A percentile compares a stretch with the other conserved stretches of the same genome.
These are phyloP conservation scores for Ibidorhyncha struthersii DNA, from an alignment of 2,113 vertebrate genomes.

Conservation along the genomic window DNA sequence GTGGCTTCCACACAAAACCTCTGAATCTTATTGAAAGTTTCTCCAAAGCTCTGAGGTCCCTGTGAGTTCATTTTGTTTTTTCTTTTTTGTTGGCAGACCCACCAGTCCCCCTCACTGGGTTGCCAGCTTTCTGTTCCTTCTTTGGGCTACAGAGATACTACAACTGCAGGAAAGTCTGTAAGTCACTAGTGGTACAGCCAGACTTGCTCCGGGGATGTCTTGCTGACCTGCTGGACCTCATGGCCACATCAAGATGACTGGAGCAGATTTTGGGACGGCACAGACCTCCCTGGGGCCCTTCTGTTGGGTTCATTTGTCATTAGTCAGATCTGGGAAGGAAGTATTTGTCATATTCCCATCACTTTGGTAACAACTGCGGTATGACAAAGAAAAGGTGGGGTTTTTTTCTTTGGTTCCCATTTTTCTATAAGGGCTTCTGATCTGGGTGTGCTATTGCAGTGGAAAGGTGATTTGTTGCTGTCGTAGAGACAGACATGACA, in stretches of 20 bases:
- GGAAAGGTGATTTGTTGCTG: background rate
- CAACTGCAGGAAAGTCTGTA: background rate
- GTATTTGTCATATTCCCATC: background rate
- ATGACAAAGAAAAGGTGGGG: background rate
- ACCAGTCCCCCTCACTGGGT: too few species aligned
- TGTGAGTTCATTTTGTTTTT: background rate
- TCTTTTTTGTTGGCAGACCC: background rate
- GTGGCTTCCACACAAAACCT: background rate
- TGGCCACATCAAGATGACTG: too few species aligned
- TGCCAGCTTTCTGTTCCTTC: background rate
- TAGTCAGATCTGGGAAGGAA: background rate
- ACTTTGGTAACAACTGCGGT: background rate
- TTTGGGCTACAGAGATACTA: background rate
- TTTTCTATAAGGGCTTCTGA: background rate
- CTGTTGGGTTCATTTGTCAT: background rate
- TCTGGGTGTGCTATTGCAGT: background rate
- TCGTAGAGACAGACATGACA: too few species aligned
- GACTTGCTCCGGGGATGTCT: background rate
- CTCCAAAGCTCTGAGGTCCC: background rate
- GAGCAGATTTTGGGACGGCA: background rate
- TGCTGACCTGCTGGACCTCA: background rate
- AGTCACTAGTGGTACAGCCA: background rate
- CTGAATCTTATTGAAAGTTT: background rate
- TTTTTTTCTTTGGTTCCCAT: accelerated
- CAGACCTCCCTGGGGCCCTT: background rate